Base-by-base conservation (phyloP, 2,888 invertebrate species). In the Tetanocera ferruginea region DNA sequence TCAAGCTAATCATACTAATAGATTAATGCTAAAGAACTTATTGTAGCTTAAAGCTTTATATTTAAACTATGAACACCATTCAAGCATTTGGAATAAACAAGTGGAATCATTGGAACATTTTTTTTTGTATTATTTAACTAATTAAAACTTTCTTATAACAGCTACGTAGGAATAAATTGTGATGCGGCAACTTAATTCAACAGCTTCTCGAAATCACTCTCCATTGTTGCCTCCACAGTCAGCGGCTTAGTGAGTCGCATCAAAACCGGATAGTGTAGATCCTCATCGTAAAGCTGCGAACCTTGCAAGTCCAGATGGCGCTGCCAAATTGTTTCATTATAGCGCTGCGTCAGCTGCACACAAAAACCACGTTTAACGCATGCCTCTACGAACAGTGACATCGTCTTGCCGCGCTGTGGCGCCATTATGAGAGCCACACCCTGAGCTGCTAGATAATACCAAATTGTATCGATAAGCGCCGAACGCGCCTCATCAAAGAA, bases 351-450 rank as follows among this genome's bases (percentile, higher is more conserved):
- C 79, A 93, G 90, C 60, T 91, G 90, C 76, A 93, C 93, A 25
- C 86, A 80, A 83, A 94, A 93, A 9, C 93, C 94, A 78, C 90
- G 91, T 79, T 89, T 89, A 76, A 90, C 87, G 43, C 94, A 94
- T 81, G 93, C 92, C 70, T 91, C 90, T 57, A 93, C 91, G 88
- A 96, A 96, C 81, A 91, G 91, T 71, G 93, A 91, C 83, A 96
- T 92, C 8, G 95, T 95, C 82, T 91, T 91, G 4, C 94, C 94
- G 64, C 96, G 92, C 80, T 92, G 91, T 1, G 96, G 96, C 11
- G 96, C 96, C 92, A 95, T 94, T 62, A 95, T 91, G 80, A 95
- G 90, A 2, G 94, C 95, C 70, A 93, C 87, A 0, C 95, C 95
- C 85, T 90, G 89, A 23, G 90, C 89, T 17, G 92, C 90, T 83